A percentile compares a stretch with the other conserved stretches of the same genome.
Evolutionary conservation across 2,113 vertebrate species (phyloP).

Genomic region (Mesocricetus auratus): DNA sequence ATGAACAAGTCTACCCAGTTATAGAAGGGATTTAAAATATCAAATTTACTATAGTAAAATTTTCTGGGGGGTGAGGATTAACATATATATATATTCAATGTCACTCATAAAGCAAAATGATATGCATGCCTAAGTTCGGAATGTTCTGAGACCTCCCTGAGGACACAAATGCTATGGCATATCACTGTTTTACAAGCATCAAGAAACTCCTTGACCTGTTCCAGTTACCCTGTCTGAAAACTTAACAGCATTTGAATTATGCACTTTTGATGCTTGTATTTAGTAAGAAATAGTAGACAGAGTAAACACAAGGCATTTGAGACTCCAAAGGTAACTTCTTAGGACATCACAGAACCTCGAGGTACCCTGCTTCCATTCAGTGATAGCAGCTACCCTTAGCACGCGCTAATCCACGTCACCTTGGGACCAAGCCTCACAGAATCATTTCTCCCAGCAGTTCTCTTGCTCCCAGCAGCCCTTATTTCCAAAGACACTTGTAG

Average conservation of each 20-base stretch:
- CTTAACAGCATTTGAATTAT: background rate
- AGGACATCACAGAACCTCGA: background rate
- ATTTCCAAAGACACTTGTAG: background rate
- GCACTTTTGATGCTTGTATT: background rate
- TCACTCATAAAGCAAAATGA: background rate
- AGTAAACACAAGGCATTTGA: background rate
- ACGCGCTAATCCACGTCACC: background rate
- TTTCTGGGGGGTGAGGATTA: background rate
- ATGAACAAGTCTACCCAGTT: background rate
- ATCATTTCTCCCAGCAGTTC: background rate
- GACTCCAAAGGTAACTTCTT: background rate
- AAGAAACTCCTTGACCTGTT: background rate
- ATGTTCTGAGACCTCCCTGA: background rate
- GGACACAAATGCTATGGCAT: background rate
- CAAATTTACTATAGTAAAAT: background rate
- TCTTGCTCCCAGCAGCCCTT: background rate
- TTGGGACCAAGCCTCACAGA: background rate
- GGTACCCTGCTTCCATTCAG: background rate
- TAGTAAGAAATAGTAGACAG: slow-evolving; percentile 5
- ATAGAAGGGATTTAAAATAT: background rate
- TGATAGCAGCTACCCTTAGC: background rate
- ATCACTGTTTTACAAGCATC: background rate
- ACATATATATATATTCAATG: background rate
- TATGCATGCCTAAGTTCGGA: background rate
- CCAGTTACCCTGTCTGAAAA: background rate